Base-by-base conservation (phyloP, 2,113 vertebrate genomes). In the Peromyscus polionotus region DNA sequence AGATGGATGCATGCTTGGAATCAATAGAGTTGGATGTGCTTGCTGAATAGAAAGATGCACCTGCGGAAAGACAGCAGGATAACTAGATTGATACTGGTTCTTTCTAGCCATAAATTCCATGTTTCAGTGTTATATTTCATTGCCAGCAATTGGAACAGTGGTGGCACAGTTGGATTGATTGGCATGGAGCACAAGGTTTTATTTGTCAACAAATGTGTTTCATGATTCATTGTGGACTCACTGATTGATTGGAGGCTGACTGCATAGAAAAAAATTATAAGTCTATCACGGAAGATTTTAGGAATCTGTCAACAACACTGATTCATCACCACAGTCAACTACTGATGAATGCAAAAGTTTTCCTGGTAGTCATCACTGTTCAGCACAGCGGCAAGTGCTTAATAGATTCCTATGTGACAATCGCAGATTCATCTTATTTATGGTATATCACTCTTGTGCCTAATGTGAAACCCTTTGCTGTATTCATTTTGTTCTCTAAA, bases 191-290 rank as follows among this genome's bases (percentile, higher is more conserved):
- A 89, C 83, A 91, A 93, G 48, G 95, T 98, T 98, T 98, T 98
- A 98, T 98, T 98, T 98, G 98, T 98, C 97, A 98, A 98, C 97
- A 98, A 98, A 98, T 98, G 95, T 95, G 89, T 98, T 98, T 97
- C 97, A 97, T 98, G 98, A 98, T 98, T 98, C 97, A 90, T 98
- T 96, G 97, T 98, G 95, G 97, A 97, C 97, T 98, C 92, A 20
- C 97, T 98, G 98, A 98, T 98, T 98, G 97, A 98, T 98, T 97
- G 94, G 96, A 98, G 94, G 84, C 87, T 98, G 97, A 95, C 97
- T 97, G 81, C 88, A 33, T 79, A 87, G 36, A 42, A 90, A 73
- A 61, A 86, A 0, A 13, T 88, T 98, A 97, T 93, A 91, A 93
- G 59, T 68, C 91, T 85, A 75, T 42, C 14, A 97, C 88, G 95